These are phyloP conservation scores for Rhyacophila brunnea DNA, from an alignment of 1,140 invertebrate genomes.

Conservation along the genomic window DNA sequence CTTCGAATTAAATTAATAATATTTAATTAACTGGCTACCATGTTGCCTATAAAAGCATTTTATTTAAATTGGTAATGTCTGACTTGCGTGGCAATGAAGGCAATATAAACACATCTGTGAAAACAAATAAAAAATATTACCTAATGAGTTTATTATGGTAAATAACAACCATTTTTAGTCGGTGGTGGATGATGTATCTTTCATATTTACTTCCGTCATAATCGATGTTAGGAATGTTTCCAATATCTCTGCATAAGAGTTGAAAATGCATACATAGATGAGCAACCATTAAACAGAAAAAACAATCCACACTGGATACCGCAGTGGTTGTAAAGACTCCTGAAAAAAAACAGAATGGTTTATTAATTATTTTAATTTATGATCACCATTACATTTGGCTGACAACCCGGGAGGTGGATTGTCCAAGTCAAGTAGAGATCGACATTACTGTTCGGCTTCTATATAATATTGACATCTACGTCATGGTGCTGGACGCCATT, in stretches of 20 bases:
- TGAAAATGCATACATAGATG: conserved; percentile 17
- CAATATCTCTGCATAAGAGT: conserved; percentile 7
- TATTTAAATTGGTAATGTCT: too few relatives aligned
- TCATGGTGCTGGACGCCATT: too few relatives aligned
- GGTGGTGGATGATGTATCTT: neutral
- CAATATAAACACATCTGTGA: too few relatives aligned
- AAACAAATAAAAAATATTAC: conserved; percentile 4
- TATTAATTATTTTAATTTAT: too few relatives aligned
- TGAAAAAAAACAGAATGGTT: too few relatives aligned
- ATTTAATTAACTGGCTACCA: too few relatives aligned
- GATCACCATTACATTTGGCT: neutral
- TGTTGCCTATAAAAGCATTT: too few relatives aligned
- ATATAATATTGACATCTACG: too few relatives aligned
- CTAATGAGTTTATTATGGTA: conserved; percentile 24
- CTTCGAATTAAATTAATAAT: too few relatives aligned
- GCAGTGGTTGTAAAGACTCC: conserved; percentile 17
- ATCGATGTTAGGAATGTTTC: neutral
- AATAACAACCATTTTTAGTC: conserved; percentile 10
- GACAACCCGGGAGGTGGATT: neutral
- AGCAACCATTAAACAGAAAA: conserved; percentile 9
- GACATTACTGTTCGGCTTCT: neutral
- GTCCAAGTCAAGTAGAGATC: neutral
- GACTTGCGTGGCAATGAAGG: too few relatives aligned
- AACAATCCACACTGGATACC: conserved; percentile 14
- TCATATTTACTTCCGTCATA: neutral